phyloP scores from a whole-genome alignment of 1,140 invertebrate species.

The Drosophila kikkawai region DNA sequence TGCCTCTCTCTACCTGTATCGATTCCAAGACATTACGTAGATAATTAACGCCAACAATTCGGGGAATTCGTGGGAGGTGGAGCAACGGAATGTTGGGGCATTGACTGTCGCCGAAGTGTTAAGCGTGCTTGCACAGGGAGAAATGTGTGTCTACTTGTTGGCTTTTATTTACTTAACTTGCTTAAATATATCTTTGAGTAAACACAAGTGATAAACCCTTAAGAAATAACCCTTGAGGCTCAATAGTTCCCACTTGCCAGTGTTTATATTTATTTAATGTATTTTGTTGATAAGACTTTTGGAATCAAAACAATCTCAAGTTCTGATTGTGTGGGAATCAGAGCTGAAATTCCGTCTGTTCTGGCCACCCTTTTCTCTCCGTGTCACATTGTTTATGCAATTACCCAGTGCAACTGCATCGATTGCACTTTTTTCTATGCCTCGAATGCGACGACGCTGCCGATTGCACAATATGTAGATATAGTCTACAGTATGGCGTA shows the following conservation, averaged over 20 bases:
- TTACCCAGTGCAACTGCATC: slow-evolving; percentile 10
- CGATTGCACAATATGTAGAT: slow-evolving; percentile 19
- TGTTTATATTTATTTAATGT: background rate
- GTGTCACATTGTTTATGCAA: slow-evolving; percentile 37
- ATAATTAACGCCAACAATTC: background rate
- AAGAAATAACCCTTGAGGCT: background rate
- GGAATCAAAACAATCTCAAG: slow-evolving; percentile 14
- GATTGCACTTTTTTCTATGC: slow-evolving; percentile 22
- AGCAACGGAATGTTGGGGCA: slow-evolving; percentile 4
- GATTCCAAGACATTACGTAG: slow-evolving; percentile 5
- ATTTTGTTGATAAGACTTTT: background rate
- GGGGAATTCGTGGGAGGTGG: background rate
- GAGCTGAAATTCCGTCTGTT: background rate
- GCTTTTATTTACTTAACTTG: background rate
- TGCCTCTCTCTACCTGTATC: background rate
- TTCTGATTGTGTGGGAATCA: background rate
- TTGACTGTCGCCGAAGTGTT: slow-evolving; percentile 4
- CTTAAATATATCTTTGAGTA: background rate
- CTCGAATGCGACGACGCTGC: slow-evolving; percentile 14
- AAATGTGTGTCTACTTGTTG: background rate
- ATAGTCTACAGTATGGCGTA: slow-evolving; percentile 7
- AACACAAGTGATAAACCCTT: background rate
- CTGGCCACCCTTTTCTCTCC: background rate
- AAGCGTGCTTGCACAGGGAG: slow-evolving; percentile 18
- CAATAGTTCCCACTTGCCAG: background rate